phyloP scores from a whole-genome alignment of 2,888 invertebrate genomes.

The Fissipunctia ypsillon region DNA sequence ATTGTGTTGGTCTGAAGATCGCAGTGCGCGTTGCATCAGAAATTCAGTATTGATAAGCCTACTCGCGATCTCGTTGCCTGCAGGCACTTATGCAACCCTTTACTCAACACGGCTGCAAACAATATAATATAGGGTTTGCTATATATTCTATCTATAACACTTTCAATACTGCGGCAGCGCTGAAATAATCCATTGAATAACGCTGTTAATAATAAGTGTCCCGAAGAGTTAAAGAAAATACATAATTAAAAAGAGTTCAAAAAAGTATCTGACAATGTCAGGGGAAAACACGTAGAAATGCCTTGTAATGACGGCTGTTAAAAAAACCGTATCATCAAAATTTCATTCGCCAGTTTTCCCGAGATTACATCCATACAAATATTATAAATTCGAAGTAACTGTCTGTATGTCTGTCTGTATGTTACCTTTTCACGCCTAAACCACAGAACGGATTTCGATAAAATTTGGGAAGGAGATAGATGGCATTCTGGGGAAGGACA shows the following conservation, averaged over 20 bases:
- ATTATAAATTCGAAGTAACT: too few relatives aligned
- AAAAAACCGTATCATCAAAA: not conserved
- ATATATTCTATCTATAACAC: not conserved
- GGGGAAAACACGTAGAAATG: not conserved
- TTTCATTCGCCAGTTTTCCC: not conserved
- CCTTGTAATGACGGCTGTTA: not conserved
- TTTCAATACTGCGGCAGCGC: not conserved
- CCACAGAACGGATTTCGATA: too few relatives aligned
- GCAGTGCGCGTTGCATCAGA: not conserved
- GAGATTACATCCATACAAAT: not conserved
- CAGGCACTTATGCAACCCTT: not conserved
- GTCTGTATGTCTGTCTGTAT: too few relatives aligned
- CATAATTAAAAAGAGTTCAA: not conserved
- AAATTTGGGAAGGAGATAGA: too few relatives aligned
- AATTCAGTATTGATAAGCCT: conserved; percentile 9
- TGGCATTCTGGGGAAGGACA: too few relatives aligned
- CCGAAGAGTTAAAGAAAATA: not conserved
- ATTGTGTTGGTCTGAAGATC: too few relatives aligned
- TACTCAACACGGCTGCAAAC: not conserved
- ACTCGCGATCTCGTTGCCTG: not conserved
- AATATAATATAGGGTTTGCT: too few relatives aligned
- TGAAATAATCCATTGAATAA: not conserved
- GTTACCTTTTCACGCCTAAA: too few relatives aligned
- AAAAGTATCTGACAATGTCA: not conserved
- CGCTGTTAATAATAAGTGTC: not conserved